Evolutionary conservation across 2,888 invertebrate genomes (phyloP).

Genomic region (Exocentrus adspersus): DNA sequence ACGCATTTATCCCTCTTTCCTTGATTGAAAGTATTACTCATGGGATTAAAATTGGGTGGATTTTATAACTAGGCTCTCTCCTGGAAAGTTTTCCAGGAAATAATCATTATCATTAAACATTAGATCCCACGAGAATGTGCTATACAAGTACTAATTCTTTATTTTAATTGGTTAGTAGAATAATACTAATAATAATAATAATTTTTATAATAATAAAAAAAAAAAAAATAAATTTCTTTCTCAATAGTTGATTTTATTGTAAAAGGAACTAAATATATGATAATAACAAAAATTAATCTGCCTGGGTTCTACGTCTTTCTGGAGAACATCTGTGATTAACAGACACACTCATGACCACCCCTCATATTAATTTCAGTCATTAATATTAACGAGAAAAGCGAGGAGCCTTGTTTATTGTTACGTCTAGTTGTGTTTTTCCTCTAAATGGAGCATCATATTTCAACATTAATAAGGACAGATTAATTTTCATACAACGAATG

Average conservation of each 20-base stretch:
- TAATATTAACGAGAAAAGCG: conserved; percentile 5
- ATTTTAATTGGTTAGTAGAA: too few species aligned
- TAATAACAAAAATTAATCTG: too few species aligned
- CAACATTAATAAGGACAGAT: background rate
- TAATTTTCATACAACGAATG: too few species aligned
- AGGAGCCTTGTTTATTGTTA: conserved; percentile 1
- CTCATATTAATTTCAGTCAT: conserved; percentile 5
- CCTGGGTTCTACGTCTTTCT: too few species aligned
- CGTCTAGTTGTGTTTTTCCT: background rate
- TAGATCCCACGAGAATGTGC: background rate
- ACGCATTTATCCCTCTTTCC: background rate
- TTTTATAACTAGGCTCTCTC: background rate
- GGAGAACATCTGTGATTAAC: too few species aligned
- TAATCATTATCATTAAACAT: background rate
- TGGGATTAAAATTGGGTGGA: background rate
- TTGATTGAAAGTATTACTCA: conserved; percentile 1
- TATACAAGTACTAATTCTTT: too few species aligned
- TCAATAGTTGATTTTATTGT: too few species aligned
- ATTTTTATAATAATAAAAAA: too few species aligned
- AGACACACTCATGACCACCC: background rate
- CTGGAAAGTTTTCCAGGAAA: background rate
- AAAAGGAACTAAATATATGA: too few species aligned
- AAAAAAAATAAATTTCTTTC: too few species aligned
- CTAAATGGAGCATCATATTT: background rate
- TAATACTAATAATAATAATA: too few species aligned